Percentiles rank a stretch among this genome's conserved stretches.
phyloP scores from a whole-genome alignment of 53 echinoderm and acorn worm species.

The Actinopyga echinites region DNA sequence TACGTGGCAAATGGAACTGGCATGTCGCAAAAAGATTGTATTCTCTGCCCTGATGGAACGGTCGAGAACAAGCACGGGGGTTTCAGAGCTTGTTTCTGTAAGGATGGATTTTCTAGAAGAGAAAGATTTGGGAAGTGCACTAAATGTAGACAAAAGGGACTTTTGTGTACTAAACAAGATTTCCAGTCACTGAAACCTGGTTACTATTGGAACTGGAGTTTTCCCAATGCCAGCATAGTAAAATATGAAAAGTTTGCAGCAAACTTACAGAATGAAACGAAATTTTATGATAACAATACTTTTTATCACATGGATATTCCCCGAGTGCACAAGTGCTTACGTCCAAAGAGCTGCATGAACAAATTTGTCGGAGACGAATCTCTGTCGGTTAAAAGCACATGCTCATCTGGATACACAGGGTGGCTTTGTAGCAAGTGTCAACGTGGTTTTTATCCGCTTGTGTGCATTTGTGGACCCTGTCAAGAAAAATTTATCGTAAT shows the following conservation, averaged over 20 bases:
- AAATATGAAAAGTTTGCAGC: background rate
- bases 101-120: constrained; percentile 36
- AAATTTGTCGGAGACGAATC: background rate
- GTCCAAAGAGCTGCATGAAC: background rate
- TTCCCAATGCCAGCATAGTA: background rate
- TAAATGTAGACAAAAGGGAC: constrained; percentile 28
- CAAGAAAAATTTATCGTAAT: background rate
- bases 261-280: background rate
- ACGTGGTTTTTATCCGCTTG: background rate
- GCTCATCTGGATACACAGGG: background rate
- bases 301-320: background rate
- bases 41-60: constrained; percentile 62
- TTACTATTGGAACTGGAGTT: constrained; percentile 66
- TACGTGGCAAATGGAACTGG: constrained; percentile 45
- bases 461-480: background rate
- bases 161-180: constrained; percentile 47
- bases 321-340: background rate
- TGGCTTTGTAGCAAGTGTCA: background rate
- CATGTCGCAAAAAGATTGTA: constrained; percentile 38
- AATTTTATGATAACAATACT: background rate
- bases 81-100: constrained; percentile 60
- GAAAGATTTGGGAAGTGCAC: constrained; percentile 55
- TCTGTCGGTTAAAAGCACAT: background rate
- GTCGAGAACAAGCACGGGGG: constrained; percentile 52
- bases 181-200: constrained; percentile 46